Evolutionary conservation across 2,797 vertebrate species (phyloP).

Genomic region (Clarias laeviceps): DNA sequence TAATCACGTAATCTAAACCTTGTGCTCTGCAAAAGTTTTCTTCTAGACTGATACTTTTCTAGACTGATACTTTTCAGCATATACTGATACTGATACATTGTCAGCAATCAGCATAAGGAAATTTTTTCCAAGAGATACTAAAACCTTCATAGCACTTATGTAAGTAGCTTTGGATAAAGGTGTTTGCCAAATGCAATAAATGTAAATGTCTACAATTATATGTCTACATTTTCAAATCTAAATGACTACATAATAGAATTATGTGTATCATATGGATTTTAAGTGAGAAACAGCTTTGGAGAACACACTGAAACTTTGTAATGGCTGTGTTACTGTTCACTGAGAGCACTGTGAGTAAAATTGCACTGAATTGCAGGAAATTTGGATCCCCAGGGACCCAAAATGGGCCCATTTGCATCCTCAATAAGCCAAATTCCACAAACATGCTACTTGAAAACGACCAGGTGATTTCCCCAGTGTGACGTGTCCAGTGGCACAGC

Average conservation of each 20-base stretch:
- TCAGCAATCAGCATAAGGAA: too few relatives aligned
- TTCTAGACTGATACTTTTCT: too few relatives aligned
- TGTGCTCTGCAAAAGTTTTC: neutral
- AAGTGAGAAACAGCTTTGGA: neutral
- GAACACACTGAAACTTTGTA: neutral
- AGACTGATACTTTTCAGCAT: too few relatives aligned
- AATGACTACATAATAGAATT: neutral
- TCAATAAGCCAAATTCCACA: constrained; percentile 14
- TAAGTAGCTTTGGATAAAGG: too few relatives aligned
- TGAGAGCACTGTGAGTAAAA: constrained; percentile 11
- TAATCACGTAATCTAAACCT: neutral
- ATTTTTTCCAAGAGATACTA: too few relatives aligned
- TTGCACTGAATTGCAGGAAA: constrained; percentile 14
- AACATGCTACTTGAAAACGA: neutral
- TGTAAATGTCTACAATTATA: too few relatives aligned
- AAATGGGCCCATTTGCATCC: constrained; percentile 19
- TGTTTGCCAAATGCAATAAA: too few relatives aligned
- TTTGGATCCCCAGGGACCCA: neutral
- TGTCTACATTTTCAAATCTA: too few relatives aligned
- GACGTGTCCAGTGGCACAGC: neutral
- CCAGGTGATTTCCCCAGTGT: constrained; percentile 12
- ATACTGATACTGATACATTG: too few relatives aligned
- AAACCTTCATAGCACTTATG: too few relatives aligned
- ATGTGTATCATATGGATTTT: neutral
- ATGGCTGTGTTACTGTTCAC: constrained; percentile 1